Base-by-base conservation (phyloP, 2,113 vertebrate genomes). In the Engystomops pustulosus region DNA sequence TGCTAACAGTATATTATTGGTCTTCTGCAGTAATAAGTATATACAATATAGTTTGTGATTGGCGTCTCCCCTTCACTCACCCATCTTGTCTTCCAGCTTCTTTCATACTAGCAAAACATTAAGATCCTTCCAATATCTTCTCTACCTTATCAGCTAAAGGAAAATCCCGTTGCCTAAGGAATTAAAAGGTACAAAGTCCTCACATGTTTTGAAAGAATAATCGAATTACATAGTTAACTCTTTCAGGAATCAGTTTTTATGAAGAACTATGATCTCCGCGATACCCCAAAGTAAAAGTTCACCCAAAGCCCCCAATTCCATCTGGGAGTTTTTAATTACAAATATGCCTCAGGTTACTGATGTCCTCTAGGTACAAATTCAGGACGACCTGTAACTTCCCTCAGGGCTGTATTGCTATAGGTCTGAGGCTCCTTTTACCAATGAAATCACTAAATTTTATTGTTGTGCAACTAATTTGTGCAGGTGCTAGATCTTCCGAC, bases 151-250 rank as follows among this genome's bases (percentile, higher is more conserved):
- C 81, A 67, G 23, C 25, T 44, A 38, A 45, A 30, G 36, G 14
- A 27, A 44, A 62, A 6, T n/a, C 15, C n/a, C 38, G 20, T 17
- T 58, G 49, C 18, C 11, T 38, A 14, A 27, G 17, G 5, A 72
- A 38, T 51, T n/a, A 83, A 65, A 6, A 4, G 20, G 55, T 83
- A 15, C 72, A 84, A 84, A 77, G 72, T 84, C 72, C 60, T 20
- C 1, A 25, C 14, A 23, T 68, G 18, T 77, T 77, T 53, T 36
- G 2, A 36, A 77, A 49, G 34, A 11, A 0, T 0, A 18, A 75
- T n/a, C n/a, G n/a, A n/a, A 53, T 18, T 14, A 32, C 25, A 12
- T 49, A 34, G 4, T 75, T 76, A 76, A 71, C 68, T 23, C 68
- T 71, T 71, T 2, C 38, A 25, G 20, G 6, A 36, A 23, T 20